Evolutionary conservation across 2,113 vertebrate genomes (phyloP), one percentile per base, ranked within the genome.

Genomic region (Nannobrachium achirus): DNA sequence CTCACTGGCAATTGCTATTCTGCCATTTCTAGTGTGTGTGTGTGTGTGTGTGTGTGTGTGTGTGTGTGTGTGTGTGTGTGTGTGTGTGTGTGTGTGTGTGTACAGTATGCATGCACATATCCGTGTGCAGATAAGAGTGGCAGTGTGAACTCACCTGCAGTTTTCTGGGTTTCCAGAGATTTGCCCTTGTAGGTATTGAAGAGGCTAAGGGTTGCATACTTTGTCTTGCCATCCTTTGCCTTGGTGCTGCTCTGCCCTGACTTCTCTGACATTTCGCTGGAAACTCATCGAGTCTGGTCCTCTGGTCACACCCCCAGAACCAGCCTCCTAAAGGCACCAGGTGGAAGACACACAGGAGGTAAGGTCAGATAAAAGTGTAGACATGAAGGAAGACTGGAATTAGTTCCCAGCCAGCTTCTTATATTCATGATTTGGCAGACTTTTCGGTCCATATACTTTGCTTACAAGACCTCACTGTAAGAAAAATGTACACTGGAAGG

Each of bases 151-250:
- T 91, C 90, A 98, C 98, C 97, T 92, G 98, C 95, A 88, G 96
- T 96, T 93, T 99, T 99, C 83, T 99, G 98, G 78, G 96, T 99
- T 93, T 99, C 98, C 93, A 99, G 86, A 86, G 97, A 97, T 88
- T 99, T 99, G 80, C 98, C 98, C 86, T 99, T 99, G 85, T 99
- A 99, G 57, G 98, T 99, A 88, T 99, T 99, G 95, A 98, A 99
- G 74, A 99, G 95, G 95, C 96, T 99, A 95, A 99, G 97, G 74
- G 98, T 98, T 64, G 98, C 96, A 93, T 99, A 99, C 93, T 99
- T 99, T 73, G 95, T 95, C 93, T 99, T 99, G 91, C 97, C 98
- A 96, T 99, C 98, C 95, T 99, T 99, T 95, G 97, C 96, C 97
- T 99, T 99, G 93, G 96, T 97, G 93, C 93, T 97, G 93, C 93